Evolutionary conservation across 2,888 invertebrate genomes (phyloP), one percentile per base, ranked within the genome.

Genomic region (Macrosoma leucophasiata): DNA sequence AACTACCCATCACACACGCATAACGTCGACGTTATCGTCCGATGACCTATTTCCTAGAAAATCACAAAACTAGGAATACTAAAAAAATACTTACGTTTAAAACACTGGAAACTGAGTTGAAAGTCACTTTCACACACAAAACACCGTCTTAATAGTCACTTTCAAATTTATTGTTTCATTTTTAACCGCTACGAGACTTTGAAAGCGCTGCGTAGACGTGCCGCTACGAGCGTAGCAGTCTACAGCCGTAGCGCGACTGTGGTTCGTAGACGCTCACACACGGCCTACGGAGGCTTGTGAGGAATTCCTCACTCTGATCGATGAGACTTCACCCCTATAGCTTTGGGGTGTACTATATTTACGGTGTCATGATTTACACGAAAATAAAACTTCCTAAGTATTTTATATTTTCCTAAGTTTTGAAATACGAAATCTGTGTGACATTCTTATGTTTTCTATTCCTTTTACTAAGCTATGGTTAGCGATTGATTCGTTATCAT

Each of bases 161-260:
- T 26, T 36, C 26, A 42, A n/a, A 36, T 32, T 31, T 30, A 35
- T 35, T 20, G 25, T 26, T 24, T 21, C 25, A 35, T 11, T 20
- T 12, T 34, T 4, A 14, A 3, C 20, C 13, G 13, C 3, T 10
- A 20, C 34, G 29, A 24, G 26, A 34, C 29, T 26, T 24, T 28
- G 34, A 52, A n/a, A n/a, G n/a, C n/a, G 57, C 58, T 56, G 55
- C 48, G 33, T 40, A 40, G 52, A 48, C 59, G 58, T 52, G 55
- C 42, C 25, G 62, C 63, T 68, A 75, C 75, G 68, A 51, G 64
- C 63, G 77, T 67, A 69, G 67, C 61, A 47, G 46, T 52, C 77
- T 74, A 69, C 69, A 66, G 52, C 35, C 58, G 50, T 52, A 55
- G 52, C 60, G 50, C 64, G 66, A 78, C 78, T 78, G 72, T 37